Conservation (phyloP, 2,888 invertebrate species). For the Gryllus longicercus region DNA sequence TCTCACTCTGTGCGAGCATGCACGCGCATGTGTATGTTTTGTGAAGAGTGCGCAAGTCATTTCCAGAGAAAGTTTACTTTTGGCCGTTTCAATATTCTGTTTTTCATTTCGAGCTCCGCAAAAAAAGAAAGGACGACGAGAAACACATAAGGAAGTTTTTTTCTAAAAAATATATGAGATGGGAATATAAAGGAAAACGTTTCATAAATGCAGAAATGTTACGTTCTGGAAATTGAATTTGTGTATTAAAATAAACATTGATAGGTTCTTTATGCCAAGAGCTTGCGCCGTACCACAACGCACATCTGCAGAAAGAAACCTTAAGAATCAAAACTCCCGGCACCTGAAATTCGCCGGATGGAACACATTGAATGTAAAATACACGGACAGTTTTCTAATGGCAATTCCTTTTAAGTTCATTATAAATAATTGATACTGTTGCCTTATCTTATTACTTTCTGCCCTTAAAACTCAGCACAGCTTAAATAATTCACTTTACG, state of each 20-base stretch:
- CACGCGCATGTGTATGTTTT: constrained; percentile 31
- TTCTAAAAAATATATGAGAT: constrained; percentile 32
- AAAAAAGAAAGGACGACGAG: constrained; percentile 35
- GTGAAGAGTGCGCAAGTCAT: constrained; percentile 38
- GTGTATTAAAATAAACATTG: constrained; percentile 38
- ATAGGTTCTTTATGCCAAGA: background rate
- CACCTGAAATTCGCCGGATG: no score
- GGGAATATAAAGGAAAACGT: constrained; percentile 31
- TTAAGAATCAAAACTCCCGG: no score
- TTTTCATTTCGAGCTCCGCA: constrained; percentile 40
- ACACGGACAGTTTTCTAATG: no score
- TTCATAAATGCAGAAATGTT: constrained; percentile 36
- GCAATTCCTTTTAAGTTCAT: no score
- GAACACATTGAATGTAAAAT: no score
- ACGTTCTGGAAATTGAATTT: constrained; percentile 37
- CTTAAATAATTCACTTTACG: no score
- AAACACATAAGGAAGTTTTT: constrained; percentile 33
- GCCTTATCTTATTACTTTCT: no score
- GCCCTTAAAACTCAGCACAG: no score
- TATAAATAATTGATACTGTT: no score
- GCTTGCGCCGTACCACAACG: no score
- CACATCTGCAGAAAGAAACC: no score
- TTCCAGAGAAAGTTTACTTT: constrained; percentile 42
- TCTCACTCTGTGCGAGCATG: constrained; percentile 6
- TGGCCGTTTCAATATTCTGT: constrained; percentile 43